A percentile compares a stretch with the other conserved stretches of the same genome.
phyloP scores from a whole-genome alignment of 2,888 invertebrate species.

The Cabera pusaria region DNA sequence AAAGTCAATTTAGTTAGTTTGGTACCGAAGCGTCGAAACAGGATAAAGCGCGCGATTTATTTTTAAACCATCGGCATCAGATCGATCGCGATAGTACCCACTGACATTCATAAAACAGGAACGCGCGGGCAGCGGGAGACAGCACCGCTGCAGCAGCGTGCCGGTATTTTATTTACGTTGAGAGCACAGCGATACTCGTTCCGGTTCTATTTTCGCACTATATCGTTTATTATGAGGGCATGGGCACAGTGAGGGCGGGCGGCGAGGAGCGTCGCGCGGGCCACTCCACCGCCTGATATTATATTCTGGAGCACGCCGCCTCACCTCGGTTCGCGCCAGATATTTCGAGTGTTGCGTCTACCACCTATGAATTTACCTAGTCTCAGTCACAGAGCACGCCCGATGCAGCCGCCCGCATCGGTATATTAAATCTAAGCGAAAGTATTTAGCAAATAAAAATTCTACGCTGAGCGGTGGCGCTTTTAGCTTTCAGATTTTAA shows the following conservation, averaged over 20 bases:
- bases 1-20: constrained; percentile 43
- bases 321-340: constrained; percentile 78
- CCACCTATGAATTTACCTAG: constrained; percentile 79
- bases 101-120: constrained; percentile 63
- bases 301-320: constrained; percentile 82
- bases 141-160: constrained; percentile 54
- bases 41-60: constrained; percentile 50
- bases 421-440: constrained; percentile 42
- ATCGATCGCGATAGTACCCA: constrained; percentile 57
- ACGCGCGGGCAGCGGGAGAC: constrained; percentile 58
- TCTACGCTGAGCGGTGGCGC: constrained; percentile 10
- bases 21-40: constrained; percentile 42
- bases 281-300: constrained; percentile 78
- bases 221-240: constrained; percentile 73
- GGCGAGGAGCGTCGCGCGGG: constrained; percentile 53
- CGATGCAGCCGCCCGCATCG: constrained; percentile 73
- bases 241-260: constrained; percentile 52
- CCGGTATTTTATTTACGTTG: constrained; percentile 76
- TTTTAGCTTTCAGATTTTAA: constrained; percentile 18
- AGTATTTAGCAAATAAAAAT: constrained; percentile 21
- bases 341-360: constrained; percentile 80
- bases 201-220: constrained; percentile 77
- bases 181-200: constrained; percentile 63
- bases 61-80: constrained; percentile 57
- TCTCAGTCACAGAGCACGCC: constrained; percentile 70